Base-by-base conservation (phyloP, 92 coral and sea anemone species). In the Umimayanthus kanabou region DNA sequence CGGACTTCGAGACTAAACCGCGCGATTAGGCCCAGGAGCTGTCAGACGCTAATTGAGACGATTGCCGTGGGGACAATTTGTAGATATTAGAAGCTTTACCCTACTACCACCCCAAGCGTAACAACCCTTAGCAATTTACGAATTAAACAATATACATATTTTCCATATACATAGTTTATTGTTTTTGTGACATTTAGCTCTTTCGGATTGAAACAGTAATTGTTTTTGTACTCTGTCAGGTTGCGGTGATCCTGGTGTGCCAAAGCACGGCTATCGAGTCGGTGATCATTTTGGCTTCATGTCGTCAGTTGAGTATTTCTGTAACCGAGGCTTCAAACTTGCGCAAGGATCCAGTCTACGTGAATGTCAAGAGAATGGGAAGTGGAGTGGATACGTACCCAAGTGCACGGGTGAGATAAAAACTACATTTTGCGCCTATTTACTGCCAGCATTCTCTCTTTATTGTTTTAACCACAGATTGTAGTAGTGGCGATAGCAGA, bases 351-450 rank as follows among this genome's bases (percentile, higher is more conserved):
- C 92, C 25, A 66, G 78, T 25, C 55, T 95, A 80, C 95, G 96
- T 28, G 89, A 85, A 22, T 96, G 98, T 72, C 84, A 77, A 70
- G 83, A 81, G 55, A 91, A 89, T 84, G 92, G 90, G 6, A 85
- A 92, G 42, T 96, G 98, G 98, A 92, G 92, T 77, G 95, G 93
- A 39, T 80, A 92, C 3, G 65, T 76, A 49, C 98, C 98, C 84
- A 88, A 80, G 4, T 96, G 98, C 67, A 79, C 76, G 88, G 96
- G 96, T 92, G 74, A 88, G 83, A 69, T 70, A 11, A 26, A 43
- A 45, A 30, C 2, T 61, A 61, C 22, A 61, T 20, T 4, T 61
- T 8, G 1, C 37, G 69, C n/a, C 23, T 16, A 13, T 47, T 47
- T 47, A 8, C 6, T 47, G 53, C 9, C 23, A 15, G 4, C 20